Evolutionary conservation across 1,140 invertebrate genomes (phyloP).

Genomic region (Geopemphigus sp.): DNA sequence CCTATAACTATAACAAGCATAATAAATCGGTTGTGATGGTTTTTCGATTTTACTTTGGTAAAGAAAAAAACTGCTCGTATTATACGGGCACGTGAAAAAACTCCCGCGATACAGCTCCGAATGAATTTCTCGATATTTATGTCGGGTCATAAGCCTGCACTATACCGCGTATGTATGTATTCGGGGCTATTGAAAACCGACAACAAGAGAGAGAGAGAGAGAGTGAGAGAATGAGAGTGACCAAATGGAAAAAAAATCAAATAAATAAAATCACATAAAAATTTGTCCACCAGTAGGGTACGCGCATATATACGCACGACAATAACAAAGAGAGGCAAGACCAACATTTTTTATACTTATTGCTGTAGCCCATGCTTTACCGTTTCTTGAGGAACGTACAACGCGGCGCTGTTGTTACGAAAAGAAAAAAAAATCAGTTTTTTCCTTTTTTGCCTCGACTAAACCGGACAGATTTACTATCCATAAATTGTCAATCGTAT

Average conservation of each 20-base stretch:
- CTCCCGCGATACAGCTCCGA: not conserved
- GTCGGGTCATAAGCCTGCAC: not conserved
- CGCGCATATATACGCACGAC: not conserved
- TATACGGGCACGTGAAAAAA: not conserved
- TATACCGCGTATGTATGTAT: too few species aligned
- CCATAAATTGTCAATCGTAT: conserved; percentile 39
- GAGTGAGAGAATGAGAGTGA: not conserved
- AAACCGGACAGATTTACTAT: conserved; percentile 37
- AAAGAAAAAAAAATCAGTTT: not conserved
- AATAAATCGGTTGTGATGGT: not conserved
- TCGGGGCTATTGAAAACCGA: not conserved
- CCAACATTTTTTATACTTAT: conserved; percentile 15
- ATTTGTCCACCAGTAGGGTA: conserved; percentile 5
- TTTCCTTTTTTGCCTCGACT: not conserved
- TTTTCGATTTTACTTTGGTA: not conserved
- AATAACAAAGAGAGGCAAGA: conserved; percentile 25
- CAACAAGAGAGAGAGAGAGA: not conserved
- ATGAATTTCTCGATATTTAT: conserved; percentile 21
- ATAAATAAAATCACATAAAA: conserved; percentile 28
- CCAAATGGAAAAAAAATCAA: conserved; percentile 2
- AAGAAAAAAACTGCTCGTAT: not conserved
- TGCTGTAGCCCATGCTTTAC: not conserved
- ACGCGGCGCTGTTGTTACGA: not conserved
- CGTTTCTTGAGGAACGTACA: not conserved
- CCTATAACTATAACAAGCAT: not conserved